A percentile compares a stretch with the other conserved stretches of the same genome.
Conservation (phyloP, 2,113 vertebrate genomes). For the Stegastes partitus region DNA sequence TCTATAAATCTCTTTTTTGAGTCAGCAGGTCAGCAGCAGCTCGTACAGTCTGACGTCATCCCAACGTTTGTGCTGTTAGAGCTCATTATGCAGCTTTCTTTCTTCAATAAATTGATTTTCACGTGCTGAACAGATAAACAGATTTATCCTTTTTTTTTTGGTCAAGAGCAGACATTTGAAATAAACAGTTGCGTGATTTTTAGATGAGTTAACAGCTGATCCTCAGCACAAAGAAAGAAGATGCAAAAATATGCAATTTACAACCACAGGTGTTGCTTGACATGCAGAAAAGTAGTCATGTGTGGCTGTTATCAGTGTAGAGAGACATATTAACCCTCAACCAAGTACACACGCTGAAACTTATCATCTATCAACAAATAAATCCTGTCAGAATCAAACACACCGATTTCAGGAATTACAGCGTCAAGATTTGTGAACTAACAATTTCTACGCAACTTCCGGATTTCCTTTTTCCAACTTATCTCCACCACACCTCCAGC, state of each 20-base stretch:
- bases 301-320: neutral
- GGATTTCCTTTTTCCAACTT: slow-evolving; percentile 7
- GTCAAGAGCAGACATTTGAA: neutral
- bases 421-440: neutral
- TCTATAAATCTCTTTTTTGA: neutral
- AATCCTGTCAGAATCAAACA: neutral
- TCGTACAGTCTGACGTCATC: neutral
- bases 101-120: neutral
- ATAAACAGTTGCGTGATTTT: neutral
- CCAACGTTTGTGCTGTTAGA: neutral
- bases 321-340: neutral
- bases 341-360: neutral
- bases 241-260: neutral
- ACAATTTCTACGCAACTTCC: neutral
- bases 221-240: neutral
- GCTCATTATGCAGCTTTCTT: no score
- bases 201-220: no score
- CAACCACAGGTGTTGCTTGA: neutral
- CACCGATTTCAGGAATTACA: neutral
- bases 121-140: neutral
- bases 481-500: neutral
- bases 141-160: neutral
- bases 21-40: neutral
- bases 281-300: neutral
- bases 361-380: neutral